Base-by-base conservation (phyloP, 2,888 invertebrate genomes). In the Stictocephala bisonia region DNA sequence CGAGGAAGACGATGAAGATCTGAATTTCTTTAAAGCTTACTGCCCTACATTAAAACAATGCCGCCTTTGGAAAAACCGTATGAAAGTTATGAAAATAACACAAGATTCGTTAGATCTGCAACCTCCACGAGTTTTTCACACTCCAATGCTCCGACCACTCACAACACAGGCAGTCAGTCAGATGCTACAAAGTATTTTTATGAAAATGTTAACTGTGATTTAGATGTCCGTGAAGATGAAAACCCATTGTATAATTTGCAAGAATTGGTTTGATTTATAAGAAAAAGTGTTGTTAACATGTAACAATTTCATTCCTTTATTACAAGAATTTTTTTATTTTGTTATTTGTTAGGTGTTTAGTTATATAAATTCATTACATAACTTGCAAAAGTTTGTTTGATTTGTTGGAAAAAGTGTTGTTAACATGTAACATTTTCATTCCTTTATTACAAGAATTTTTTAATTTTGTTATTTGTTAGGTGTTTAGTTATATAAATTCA, bases 81-180 rank as follows among this genome's bases (percentile, higher is more conserved):
- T 58, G 58, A 1, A 58, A 58, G 29, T 58, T 13, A 58, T 58
- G 27, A 7, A 58, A n/a, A n/a, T n/a, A n/a, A 58, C 58, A 3
- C 58, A 58, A 11, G 58, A 26, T 26, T 27, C 27, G n/a, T 58
- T 27, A 29, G 31, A 58, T 58, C 58, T 27, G 29, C 29, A 58
- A 58, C 3, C 11, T 44, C 44, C 44, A n/a, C n/a, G n/a, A n/a
- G n/a, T n/a, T n/a, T 44, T 44, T 9, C 11, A 44, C 44, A 4
- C 44, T 44, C 3, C 44, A 44, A 44, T 44, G 3, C 18, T 4
- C 44, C 44, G 11, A 9, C 11, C 44, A 44, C 44, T 44, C 44
- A 3, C 44, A 9, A 3, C 44, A 4, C 44, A 15, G 11, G 3
- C 44, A 44, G 44, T 44, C 44, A 44, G 44, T 44, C 44, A 2